phyloP scores from a whole-genome alignment of 2,888 invertebrate species.

The Adineta ricciae region DNA sequence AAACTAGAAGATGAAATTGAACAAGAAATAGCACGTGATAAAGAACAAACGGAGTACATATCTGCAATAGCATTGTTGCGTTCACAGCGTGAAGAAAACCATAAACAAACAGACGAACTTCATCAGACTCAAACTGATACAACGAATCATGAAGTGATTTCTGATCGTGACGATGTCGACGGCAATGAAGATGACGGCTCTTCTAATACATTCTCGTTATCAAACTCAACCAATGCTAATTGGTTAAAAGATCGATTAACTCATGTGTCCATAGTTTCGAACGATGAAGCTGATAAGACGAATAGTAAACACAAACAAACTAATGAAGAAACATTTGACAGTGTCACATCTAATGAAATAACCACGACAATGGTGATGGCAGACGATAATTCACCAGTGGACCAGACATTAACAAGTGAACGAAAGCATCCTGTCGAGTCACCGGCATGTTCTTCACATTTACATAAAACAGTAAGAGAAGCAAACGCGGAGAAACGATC shows the following conservation, averaged over 20 bases:
- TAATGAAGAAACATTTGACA: not conserved
- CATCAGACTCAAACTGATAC: not conserved
- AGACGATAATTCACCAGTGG: not conserved
- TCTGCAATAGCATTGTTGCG: not conserved
- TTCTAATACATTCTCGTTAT: not conserved
- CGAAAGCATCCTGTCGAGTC: not conserved
- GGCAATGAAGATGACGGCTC: not conserved
- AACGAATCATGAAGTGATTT: not conserved
- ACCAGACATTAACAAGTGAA: not conserved
- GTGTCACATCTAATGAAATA: not conserved
- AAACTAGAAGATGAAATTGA: constrained; percentile 49
- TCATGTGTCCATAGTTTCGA: not conserved
- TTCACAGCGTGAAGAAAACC: not conserved
- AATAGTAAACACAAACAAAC: not conserved
- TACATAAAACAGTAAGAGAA: constrained; percentile 21
- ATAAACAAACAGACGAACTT: not conserved
- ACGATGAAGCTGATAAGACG: not conserved
- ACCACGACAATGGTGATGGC: not conserved
- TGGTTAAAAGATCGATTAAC: not conserved
- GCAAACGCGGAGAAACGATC: no score
- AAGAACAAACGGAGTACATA: not conserved
- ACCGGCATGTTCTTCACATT: not conserved
- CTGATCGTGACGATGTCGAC: not conserved
- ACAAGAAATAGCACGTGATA: constrained; percentile 38
- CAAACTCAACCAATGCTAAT: not conserved